Evolutionary conservation across 2,797 vertebrate genomes (phyloP), one percentile per base, ranked within the genome.

Genomic region (Limnodromus scolopaceus): DNA sequence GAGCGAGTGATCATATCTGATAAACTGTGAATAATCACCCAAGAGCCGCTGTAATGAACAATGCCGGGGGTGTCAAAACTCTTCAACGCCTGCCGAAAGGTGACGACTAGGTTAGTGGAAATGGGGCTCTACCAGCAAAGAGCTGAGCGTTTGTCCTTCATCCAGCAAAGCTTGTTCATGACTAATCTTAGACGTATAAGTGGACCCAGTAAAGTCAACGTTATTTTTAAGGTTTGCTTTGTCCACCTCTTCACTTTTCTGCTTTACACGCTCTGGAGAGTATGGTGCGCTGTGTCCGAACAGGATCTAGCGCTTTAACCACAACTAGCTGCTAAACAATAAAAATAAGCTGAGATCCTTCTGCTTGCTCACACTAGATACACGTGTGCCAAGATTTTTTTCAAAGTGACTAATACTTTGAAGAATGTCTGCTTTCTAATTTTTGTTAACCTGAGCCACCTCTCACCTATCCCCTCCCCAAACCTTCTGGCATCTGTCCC

Each of bases 311-410:
- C 0, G 0, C 7, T 75, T 87, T 65, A 92, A 87, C 51, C 58
- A 58, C 72, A 88, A 63, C 61, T 76, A 94, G 69, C 76, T 77
- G n/a, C 66, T 86, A 81, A 84, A 84, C 41, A 92, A 88, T 45
- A 87, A 84, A 91, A 91, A 77, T 66, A 86, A 81, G 30, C 66
- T 80, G 65, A 78, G 41, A 70, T 65, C 41, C n/a, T 76, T n/a
- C 8, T 24, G 41, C 32, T 84, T 81, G 58, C 43, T 91, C 65
- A 81, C 13, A 23, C 4, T 32, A 86, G 57, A 60, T 10, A 10
- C 1, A 54, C 0, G 0, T 0, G 0, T 24, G 64, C 68, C 92
- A 92, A 91, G 28, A 60, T 39, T 53, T 82, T 86, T 74, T 94
- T 38, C 11, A 1, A 84, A 70, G 17, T 65, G 69, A 92, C 24